Percentiles rank a stretch among this genome's conserved stretches.
Conservation (phyloP, 2,888 invertebrate species). For the Lingula anatina region DNA sequence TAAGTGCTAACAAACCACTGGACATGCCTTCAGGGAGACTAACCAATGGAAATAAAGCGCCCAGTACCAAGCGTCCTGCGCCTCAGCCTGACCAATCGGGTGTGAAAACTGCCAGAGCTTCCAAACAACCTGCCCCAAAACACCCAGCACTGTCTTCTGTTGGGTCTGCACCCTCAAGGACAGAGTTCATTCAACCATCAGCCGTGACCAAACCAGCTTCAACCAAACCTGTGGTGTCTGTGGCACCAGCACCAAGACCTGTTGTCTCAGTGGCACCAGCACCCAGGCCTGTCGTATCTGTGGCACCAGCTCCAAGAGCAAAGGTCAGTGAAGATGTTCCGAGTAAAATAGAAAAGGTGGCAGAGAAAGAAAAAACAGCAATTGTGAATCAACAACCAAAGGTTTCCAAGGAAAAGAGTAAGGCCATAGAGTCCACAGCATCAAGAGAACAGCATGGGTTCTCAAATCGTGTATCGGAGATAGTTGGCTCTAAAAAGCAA, state of each 20-base stretch:
- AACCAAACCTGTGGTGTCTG: too few relatives aligned
- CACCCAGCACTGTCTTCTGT: too few relatives aligned
- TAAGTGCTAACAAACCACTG: too few relatives aligned
- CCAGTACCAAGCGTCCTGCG: slow-evolving; percentile 4
- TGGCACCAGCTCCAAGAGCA: slow-evolving; percentile 16
- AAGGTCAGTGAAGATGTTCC: neutral
- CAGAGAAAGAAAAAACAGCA: neutral
- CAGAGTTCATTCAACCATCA: too few relatives aligned
- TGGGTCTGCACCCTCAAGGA: too few relatives aligned
- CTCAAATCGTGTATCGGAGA: too few relatives aligned
- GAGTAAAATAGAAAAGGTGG: neutral
- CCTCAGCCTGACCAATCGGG: too few relatives aligned
- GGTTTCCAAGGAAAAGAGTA: neutral
- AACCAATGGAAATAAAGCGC: neutral
- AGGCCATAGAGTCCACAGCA: neutral
- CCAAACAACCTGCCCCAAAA: slow-evolving; percentile 9
- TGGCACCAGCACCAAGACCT: slow-evolving; percentile 15
- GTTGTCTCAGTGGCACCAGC: too few relatives aligned
- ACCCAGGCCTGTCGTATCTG: slow-evolving; percentile 17
- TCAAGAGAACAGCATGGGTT: neutral
- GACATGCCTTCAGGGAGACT: too few relatives aligned
- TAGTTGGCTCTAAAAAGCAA: too few relatives aligned
- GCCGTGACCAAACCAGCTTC: too few relatives aligned
- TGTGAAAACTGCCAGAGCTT: too few relatives aligned
- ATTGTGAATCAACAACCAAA: neutral